phyloP scores from a whole-genome alignment of 2,888 invertebrate genomes.

The Himalopsyche tibetana region DNA sequence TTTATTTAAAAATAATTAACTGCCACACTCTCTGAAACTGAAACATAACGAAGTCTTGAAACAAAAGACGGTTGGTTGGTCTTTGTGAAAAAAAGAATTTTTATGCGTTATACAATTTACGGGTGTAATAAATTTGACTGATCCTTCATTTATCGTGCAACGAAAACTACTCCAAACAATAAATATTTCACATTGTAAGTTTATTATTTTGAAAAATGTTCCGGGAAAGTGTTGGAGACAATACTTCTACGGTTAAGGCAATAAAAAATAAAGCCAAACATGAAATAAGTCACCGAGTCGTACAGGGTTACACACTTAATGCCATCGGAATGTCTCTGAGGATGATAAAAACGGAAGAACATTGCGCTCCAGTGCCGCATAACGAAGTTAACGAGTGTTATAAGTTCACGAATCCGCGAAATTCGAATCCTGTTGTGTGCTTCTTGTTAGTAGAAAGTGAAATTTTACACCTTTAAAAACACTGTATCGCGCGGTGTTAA shows the following conservation, averaged over 20 bases:
- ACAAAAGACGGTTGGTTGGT: no score
- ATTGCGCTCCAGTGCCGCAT: background rate
- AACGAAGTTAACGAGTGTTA: constrained; percentile 16
- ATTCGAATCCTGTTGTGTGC: constrained; percentile 1
- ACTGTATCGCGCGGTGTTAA: background rate
- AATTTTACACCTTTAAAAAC: constrained; percentile 16
- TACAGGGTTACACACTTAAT: background rate
- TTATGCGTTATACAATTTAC: no score
- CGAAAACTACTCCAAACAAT: no score
- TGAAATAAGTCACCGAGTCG: background rate
- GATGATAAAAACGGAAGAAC: background rate
- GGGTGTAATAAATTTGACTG: no score
- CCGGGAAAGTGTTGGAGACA: background rate
- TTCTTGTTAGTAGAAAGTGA: background rate
- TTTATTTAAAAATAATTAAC: no score
- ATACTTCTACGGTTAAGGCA: background rate
- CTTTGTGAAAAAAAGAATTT: no score
- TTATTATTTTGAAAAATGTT: constrained; percentile 1
- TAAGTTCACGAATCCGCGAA: constrained; percentile 10
- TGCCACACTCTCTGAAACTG: no score
- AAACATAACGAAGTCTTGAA: no score
- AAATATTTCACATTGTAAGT: no score
- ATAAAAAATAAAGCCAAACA: constrained; percentile 1
- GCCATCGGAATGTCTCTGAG: background rate
- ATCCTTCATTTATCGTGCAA: no score